Conservation (phyloP, 2,888 invertebrate species). For the Leptura quadrifasciata region DNA sequence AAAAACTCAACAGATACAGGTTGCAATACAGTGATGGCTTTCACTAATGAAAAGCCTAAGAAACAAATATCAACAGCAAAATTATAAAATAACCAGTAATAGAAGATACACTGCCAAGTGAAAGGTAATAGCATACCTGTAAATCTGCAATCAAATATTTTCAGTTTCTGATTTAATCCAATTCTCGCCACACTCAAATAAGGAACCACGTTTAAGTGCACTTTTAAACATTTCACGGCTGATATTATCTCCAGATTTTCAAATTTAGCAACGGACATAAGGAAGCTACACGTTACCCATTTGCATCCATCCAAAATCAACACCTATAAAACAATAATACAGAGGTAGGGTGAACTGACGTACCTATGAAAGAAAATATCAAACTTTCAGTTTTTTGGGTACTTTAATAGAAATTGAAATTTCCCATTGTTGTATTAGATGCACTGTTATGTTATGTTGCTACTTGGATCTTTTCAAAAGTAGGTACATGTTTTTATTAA, state of each 20-base stretch:
- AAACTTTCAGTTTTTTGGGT: no score
- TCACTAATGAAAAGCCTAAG: no score
- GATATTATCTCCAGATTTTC: slow-evolving; percentile 78
- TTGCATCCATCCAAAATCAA: slow-evolving; percentile 83
- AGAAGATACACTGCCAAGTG: background rate
- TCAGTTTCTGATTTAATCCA: slow-evolving; percentile 78
- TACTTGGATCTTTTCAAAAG: no score
- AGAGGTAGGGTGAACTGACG: no score
- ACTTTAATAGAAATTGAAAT: no score
- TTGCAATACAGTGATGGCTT: no score
- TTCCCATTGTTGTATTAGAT: no score
- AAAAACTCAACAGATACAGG: slow-evolving; percentile 24
- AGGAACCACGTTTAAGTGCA: slow-evolving; percentile 80
- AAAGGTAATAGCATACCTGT: slow-evolving; percentile 61
- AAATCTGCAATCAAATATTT: slow-evolving; percentile 70
- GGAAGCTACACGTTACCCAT: slow-evolving; percentile 84
- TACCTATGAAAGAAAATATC: no score
- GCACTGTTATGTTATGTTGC: no score
- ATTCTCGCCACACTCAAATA: slow-evolving; percentile 85
- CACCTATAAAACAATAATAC: slow-evolving; percentile 76
- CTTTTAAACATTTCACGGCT: slow-evolving; percentile 79
- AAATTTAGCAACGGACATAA: slow-evolving; percentile 85
- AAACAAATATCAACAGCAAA: background rate
- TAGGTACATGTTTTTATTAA: no score
- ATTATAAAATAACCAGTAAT: background rate